Base-by-base conservation (phyloP, 23 tunicate species). In the Halocynthia aurantium region DNA sequence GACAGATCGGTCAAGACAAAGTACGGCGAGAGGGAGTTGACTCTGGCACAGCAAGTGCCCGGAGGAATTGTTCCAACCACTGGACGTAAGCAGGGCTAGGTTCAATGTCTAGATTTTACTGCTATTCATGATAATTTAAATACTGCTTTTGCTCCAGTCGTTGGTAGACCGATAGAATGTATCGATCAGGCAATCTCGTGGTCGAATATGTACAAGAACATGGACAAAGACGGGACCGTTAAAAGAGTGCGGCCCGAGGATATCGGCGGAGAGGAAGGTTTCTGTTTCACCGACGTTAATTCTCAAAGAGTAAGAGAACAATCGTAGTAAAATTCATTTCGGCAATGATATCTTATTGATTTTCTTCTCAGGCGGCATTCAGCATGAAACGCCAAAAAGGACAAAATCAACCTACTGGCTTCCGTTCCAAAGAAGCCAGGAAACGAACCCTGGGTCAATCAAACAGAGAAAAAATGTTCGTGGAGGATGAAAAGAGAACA, bases 171-270 rank as follows among this genome's bases (percentile, higher is more conserved):
- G 8, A 44, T 17, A 11, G 64, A 68, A 61, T 22, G 53, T 52
- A 53, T 74, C 62, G 98, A 92, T 71, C 84, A 82, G 52, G 98
- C 98, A 9, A 84, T 92, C 10, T 76, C 66, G 40, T 92, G 98
- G 98, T 92, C 98, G 8, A 86, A 86, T 68, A 92, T 92, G 98
- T 92, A 92, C 56, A 70, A 86, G 75, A 81, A 84, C 50, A 63
- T 76, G 50, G 84, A 67, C 55, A 52, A 21, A 17, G 55, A 66
- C 15, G 81, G 65, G 18, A 51, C 72, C 8, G 62, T 53, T 13
- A 31, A 50, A 21, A 69, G 98, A 53, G 93, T 82, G 6, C 61
- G 83, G 17, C 86, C 86, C 8, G 85, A 92, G 53, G 88, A 83
- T 77, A 86, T 76, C 15, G 98, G 89, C 63, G 76, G 65, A 10